These are phyloP conservation scores for Hirtodrosophila confusa DNA, from an alignment of 2,888 invertebrate genomes.

Conservation along the genomic window DNA sequence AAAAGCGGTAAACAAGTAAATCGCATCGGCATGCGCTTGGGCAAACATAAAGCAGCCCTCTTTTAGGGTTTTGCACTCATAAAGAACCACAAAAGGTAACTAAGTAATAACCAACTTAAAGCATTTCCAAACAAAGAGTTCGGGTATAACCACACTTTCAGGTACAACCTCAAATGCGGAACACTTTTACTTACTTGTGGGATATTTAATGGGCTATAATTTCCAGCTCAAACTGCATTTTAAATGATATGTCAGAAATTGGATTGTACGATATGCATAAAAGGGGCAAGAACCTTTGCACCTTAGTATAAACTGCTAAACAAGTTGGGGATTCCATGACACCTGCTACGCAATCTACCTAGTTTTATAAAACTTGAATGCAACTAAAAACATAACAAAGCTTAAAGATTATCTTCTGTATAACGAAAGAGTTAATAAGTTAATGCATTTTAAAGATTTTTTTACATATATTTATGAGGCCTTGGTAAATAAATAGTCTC, in stretches of 20 bases:
- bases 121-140: not conserved
- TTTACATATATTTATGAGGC: too few species aligned
- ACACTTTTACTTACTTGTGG: not conserved
- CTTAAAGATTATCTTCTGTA: too few species aligned
- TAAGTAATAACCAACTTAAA: slow-evolving; percentile 1
- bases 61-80: not conserved
- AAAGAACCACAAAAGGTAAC: slow-evolving; percentile 4
- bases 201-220: slow-evolving; percentile 4
- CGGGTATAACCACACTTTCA: not conserved
- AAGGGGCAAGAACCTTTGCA: too few species aligned
- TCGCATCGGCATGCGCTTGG: not conserved
- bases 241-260: not conserved
- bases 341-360: too few species aligned
- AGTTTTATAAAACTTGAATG: too few species aligned
- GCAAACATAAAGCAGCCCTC: not conserved
- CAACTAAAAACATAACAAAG: too few species aligned
- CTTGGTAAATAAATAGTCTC: too few species aligned
- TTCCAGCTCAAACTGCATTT: not conserved
- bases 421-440: too few species aligned
- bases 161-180: not conserved
- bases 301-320: too few species aligned
- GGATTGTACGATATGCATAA: too few species aligned
- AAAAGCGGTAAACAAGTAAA: slow-evolving; percentile 9
- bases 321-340: too few species aligned
- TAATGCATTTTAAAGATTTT: too few species aligned